Evolutionary conservation across 2,113 vertebrate species (phyloP), one percentile per base, ranked within the genome.

Genomic region (Falcunculus frontatus): DNA sequence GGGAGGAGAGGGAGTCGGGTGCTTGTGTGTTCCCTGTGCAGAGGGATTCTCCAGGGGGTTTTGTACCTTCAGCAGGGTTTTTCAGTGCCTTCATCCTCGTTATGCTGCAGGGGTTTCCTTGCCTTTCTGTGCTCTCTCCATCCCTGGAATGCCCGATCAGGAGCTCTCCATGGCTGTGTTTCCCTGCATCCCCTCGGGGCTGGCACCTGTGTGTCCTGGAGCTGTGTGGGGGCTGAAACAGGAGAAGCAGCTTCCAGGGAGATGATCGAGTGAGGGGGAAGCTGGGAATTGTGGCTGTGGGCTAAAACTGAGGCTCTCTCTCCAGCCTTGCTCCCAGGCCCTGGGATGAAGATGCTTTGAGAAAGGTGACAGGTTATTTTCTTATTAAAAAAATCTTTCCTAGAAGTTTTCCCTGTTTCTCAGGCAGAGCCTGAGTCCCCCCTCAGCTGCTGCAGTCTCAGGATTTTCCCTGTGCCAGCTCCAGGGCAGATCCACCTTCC

Each of bases 121-220:
- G 44, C 32, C 39, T 65, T 63, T 26, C 17, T 4, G 4, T 3
- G 6, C 44, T 30, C 27, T 65, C 59, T n/a, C 53, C 19, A 6
- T 27, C 30, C 49, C 35, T 19, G 30, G 29, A 41, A 14, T 21
- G 15, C 35, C 4, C 0, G 4, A 1, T 6, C n/a, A 4, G 1
- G 3, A 15, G 25, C 15, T 35, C 33, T 47, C 12, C 2, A 0
- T 19, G 11, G 33, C 79, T n/a, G 33, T 6, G n/a, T 19, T 4
- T 30, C 26, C 25, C 70, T 42, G 83, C 14, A 8, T 49, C 25
- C 50, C 52, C 42, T n/a, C 0, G 1, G 41, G n/a, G 35, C 64
- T 44, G 37, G 20, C 37, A 39, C 75, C 64, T n/a, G 11, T 9
- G 44, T 20, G 65, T 37, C 25, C 26, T 35, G 26, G 25, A 68